phyloP scores from a whole-genome alignment of 2,797 vertebrate genomes.

The Merluccius polli region DNA sequence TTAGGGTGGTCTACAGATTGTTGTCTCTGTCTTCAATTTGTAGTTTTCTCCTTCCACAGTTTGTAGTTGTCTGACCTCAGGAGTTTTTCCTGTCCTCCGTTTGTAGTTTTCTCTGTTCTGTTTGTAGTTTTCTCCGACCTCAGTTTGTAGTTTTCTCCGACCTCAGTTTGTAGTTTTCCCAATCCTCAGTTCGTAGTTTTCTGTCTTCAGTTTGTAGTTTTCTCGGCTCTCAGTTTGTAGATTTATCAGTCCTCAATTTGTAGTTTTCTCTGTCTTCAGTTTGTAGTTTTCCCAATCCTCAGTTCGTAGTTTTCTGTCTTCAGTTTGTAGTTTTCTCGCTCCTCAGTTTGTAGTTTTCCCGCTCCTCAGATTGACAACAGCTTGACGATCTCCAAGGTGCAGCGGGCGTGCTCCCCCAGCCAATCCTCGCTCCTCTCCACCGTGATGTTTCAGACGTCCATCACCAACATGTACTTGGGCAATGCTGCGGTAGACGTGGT shows the following conservation, averaged over 20 bases:
- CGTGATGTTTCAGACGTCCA: constrained; percentile 36
- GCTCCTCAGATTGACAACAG: constrained; percentile 7
- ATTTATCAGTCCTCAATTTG: too few species aligned
- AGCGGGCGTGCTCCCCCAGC: constrained; percentile 45
- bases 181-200: background rate
- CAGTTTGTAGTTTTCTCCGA: background rate
- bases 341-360: background rate
- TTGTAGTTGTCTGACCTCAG: background rate
- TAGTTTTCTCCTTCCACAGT: background rate
- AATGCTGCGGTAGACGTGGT: constrained; percentile 53
- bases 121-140: background rate
- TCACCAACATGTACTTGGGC: constrained; percentile 45
- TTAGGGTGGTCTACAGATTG: too few species aligned
- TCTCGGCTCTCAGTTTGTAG: background rate
- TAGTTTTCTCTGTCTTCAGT: too few species aligned
- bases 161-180: background rate
- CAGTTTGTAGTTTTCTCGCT: background rate
- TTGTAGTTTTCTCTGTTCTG: background rate
- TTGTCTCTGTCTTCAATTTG: background rate
- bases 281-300: background rate
- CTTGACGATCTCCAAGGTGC: constrained; percentile 38
- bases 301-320: background rate
- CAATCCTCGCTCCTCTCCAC: constrained; percentile 35
- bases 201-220: background rate
- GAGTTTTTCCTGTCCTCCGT: background rate